Base-by-base conservation (phyloP, 1,140 invertebrate species). In the Tetragnatha versicolor region DNA sequence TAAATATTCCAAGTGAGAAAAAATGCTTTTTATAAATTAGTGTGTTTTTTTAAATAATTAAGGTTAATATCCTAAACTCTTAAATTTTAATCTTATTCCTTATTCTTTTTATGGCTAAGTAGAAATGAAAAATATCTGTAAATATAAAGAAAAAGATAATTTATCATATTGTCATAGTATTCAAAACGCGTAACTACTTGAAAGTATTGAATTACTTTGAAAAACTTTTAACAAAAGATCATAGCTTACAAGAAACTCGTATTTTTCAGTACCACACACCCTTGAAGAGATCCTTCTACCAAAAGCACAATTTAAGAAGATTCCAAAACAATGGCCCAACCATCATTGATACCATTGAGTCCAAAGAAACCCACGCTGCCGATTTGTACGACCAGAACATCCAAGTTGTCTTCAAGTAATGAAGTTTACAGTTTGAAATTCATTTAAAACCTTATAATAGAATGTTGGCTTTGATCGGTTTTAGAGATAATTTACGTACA, bases 351-450 rank as follows among this genome's bases (percentile, higher is more conserved):
- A 66, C 20, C 1, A n/a, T 77, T 10, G 9, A 22, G 3, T 45
- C 29, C 25, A 42, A 29, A 17, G 75, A 77, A 45, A 66, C 47
- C 17, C 63, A 77, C 5, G 49, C 66, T 10, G 75, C 75, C n/a
- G 39, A 65, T 17, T 9, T 66, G 6, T 77, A 77, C 35, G 75
- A 77, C 17, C 75, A 77, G 14, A 45, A 66, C 7, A 55, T 77
- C 47, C 37, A 65, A 33, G 37, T 77, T 5, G n/a, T 12, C 2
- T 31, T 77, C 33, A 42, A n/a, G 75, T 77, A 68, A n/a, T n/a
- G n/a, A n/a, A n/a, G n/a, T n/a, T n/a, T n/a, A n/a, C n/a, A n/a
- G n/a, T n/a, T n/a, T n/a, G n/a, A n/a, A n/a, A n/a, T n/a, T n/a
- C n/a, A n/a, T n/a, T n/a, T n/a, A n/a, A n/a, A n/a, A n/a, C n/a